A percentile compares a stretch with the other conserved stretches of the same genome.
phyloP scores from a whole-genome alignment of 2,888 invertebrate species.

The Portevinia maculata region DNA sequence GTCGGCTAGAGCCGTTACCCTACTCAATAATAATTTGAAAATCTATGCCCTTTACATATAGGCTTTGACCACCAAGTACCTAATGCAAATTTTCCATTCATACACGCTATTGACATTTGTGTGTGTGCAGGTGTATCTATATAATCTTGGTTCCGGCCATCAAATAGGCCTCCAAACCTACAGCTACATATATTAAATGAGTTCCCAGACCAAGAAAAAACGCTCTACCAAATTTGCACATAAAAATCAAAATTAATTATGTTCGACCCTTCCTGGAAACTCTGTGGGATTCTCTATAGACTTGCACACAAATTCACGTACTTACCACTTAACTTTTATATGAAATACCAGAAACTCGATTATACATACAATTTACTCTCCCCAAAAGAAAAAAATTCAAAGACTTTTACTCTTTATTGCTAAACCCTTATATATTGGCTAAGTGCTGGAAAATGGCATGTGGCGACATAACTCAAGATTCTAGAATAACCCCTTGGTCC shows the following conservation, averaged over 20 bases:
- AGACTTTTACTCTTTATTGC: neutral
- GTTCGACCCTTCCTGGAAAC: neutral
- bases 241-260: conserved; percentile 36
- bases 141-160: too few species aligned
- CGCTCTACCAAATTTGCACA: conserved; percentile 2
- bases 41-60: too few species aligned
- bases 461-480: conserved; percentile 50
- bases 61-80: too few species aligned
- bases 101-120: too few species aligned
- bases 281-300: conserved; percentile 18
- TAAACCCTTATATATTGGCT: conserved; percentile 15
- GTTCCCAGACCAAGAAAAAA: too few species aligned
- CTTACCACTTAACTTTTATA: conserved; percentile 55
- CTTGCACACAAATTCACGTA: conserved; percentile 7
- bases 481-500: conserved; percentile 27
- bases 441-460: conserved; percentile 65
- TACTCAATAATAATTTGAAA: too few species aligned
- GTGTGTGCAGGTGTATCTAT: too few species aligned
- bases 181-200: too few species aligned
- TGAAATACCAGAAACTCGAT: conserved; percentile 60
- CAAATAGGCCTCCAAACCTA: too few species aligned
- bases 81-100: too few species aligned
- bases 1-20: too few species aligned
- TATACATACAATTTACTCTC: conserved; percentile 54
- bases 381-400: conserved; percentile 16